Evolutionary conservation across 2,888 invertebrate genomes (phyloP), one percentile per base, ranked within the genome.

Genomic region (Drosophila mulleri): DNA sequence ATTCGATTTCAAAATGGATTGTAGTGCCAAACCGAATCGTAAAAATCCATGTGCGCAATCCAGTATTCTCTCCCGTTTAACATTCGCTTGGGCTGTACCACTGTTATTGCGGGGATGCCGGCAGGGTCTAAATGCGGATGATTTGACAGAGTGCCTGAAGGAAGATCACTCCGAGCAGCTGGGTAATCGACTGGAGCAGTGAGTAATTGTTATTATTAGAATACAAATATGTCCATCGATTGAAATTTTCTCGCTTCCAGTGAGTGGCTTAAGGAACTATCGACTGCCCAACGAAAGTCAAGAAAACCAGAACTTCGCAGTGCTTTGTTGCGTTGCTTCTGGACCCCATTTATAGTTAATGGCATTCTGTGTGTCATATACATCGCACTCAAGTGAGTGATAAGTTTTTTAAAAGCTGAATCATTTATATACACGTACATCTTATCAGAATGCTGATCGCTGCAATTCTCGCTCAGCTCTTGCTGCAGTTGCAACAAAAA

Each of bases 281-380:
- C 94, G 71, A 91, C 93, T 75, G 94, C 94, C 2, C 94, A 93
- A 88, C 93, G 93, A 65, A 93, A 94, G 76, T 94, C 94, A 29
- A 94, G 94, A 76, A 94, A 94, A 76, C 96, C 96, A 1, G 94
- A 94, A 20, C 93, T 96, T 11, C 93, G 95, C 32, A 94, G 94
- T 70, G 95, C 95, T 23, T 94, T 96, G 90, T 93, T 95, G 67
- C 94, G 94, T 76, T 94, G 96, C 41, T 96, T 96, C 92, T 95
- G 95, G 94, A 94, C 94, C 82, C 95, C 95, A 86, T 95, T 95
- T 87, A 93, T 95, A 62, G 93, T 96, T 79, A 96, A 95, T 89
- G 94, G 95, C 61, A 81, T 95, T 72, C 94, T 95, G 91, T 94
- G 94, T 74, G 90, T 95, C 20, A 73, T 90, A 37, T 93, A 91